phyloP scores from a whole-genome alignment of 2,888 invertebrate species.

The Tetanocera ferruginea region DNA sequence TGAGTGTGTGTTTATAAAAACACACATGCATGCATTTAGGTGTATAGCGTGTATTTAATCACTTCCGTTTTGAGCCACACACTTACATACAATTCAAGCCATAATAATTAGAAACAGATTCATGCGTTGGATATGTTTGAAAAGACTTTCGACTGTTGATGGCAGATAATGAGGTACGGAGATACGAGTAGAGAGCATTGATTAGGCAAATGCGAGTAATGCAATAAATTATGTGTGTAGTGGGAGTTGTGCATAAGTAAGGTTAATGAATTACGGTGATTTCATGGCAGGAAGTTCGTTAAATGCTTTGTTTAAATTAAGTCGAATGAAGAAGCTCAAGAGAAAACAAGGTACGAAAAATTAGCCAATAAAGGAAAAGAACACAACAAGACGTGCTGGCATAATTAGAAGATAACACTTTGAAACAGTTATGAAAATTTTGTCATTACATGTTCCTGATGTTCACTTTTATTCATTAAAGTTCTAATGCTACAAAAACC shows the following conservation, averaged over 20 bases:
- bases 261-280: background rate
- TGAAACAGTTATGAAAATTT: no score
- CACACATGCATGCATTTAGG: background rate
- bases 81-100: background rate
- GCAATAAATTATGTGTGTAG: no score
- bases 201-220: background rate
- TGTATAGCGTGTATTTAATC: slow-evolving; percentile 18
- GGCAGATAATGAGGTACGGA: background rate
- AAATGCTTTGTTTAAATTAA: background rate
- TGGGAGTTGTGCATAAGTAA: background rate
- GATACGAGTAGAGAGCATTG: no score
- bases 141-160: background rate
- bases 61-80: background rate
- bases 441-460: no score
- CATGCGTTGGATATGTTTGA: background rate
- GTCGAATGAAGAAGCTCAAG: no score
- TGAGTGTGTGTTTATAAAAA: background rate
- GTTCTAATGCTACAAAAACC: no score
- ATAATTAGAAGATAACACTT: no score
- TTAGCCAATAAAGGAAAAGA: no score
- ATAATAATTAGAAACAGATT: slow-evolving; percentile 29
- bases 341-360: no score
- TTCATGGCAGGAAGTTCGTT: background rate
- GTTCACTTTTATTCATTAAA: no score
- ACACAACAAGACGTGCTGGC: no score